phyloP scores from a whole-genome alignment of 2,888 invertebrate genomes.

The Philopedon plagiatum region DNA sequence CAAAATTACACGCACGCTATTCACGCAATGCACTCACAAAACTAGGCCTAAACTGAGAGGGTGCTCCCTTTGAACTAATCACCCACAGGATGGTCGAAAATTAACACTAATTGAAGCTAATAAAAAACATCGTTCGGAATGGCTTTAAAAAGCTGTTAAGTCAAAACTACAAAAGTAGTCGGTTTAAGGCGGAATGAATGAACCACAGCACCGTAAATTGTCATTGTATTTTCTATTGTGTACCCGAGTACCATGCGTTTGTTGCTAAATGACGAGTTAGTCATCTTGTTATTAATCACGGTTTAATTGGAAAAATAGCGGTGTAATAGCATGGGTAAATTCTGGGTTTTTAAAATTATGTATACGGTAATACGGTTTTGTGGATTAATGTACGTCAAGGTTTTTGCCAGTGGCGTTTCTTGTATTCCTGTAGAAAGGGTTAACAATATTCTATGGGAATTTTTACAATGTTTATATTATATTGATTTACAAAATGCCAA shows the following conservation, averaged over 20 bases:
- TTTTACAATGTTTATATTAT: no score
- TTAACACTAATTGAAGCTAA: conserved; percentile 67
- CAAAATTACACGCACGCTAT: neutral
- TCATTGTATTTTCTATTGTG: conserved; percentile 29
- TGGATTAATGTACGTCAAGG: neutral
- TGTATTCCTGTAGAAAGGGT: no score
- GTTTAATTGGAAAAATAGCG: conserved; percentile 31
- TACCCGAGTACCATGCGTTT: conserved; percentile 26
- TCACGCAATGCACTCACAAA: conserved; percentile 29
- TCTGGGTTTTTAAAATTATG: conserved; percentile 14
- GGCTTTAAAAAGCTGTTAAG: neutral
- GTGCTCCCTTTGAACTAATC: conserved; percentile 42
- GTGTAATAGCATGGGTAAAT: conserved; percentile 14
- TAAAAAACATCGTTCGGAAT: conserved; percentile 54
- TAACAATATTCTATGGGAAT: no score
- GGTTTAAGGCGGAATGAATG: conserved; percentile 16
- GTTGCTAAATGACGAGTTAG: conserved; percentile 40
- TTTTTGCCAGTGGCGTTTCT: neutral
- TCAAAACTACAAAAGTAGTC: conserved; percentile 8
- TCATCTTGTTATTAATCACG: conserved; percentile 44
- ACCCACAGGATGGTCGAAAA: conserved; percentile 67
- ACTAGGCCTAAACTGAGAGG: conserved; percentile 32
- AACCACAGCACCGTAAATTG: conserved; percentile 11
- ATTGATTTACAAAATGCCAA: no score
- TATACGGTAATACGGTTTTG: neutral